Percentiles rank a stretch among this genome's conserved stretches.
These are phyloP conservation scores for Sula dactylatra DNA, from an alignment of 2,113 vertebrate genomes.

Conservation along the genomic window DNA sequence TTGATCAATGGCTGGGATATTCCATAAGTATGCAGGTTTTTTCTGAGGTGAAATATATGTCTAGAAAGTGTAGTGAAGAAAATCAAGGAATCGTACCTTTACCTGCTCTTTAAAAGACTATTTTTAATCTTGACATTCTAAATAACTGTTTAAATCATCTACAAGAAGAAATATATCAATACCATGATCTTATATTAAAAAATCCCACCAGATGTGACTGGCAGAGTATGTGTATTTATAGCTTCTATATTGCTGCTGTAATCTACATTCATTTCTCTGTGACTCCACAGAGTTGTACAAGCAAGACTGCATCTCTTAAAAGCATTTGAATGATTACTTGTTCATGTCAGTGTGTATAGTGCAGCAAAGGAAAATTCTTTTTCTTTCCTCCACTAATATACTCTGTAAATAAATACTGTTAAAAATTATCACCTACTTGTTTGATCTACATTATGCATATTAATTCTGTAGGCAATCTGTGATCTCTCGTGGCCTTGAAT, in stretches of 20 bases:
- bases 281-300: slow-evolving; percentile 43
- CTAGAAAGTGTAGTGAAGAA: not conserved
- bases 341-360: slow-evolving; percentile 33
- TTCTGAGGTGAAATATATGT: not conserved
- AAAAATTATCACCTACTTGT: slow-evolving; percentile 11
- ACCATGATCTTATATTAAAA: slow-evolving; percentile 40
- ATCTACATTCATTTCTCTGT: slow-evolving; percentile 66
- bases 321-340: slow-evolving; percentile 64
- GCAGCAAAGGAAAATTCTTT: slow-evolving; percentile 30
- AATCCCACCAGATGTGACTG: slow-evolving; percentile 42
- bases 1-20: slow-evolving; percentile 6
- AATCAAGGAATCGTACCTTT: slow-evolving; percentile 21
- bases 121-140: slow-evolving; percentile 68
- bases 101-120: slow-evolving; percentile 45
- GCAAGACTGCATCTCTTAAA: slow-evolving; percentile 59
- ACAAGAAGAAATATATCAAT: slow-evolving; percentile 59
- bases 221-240: slow-evolving; percentile 63
- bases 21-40: not conserved
- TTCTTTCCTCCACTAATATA: not conserved
- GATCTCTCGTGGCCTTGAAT: not conserved
- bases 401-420: slow-evolving; percentile 26
- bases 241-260: slow-evolving; percentile 65
- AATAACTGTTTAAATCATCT: slow-evolving; percentile 56
- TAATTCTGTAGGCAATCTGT: slow-evolving; percentile 4
- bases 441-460: not conserved